Percentiles rank a stretch among this genome's conserved stretches.
phyloP scores from a whole-genome alignment of 2,888 invertebrate genomes.

The Anthrax anthrax region DNA sequence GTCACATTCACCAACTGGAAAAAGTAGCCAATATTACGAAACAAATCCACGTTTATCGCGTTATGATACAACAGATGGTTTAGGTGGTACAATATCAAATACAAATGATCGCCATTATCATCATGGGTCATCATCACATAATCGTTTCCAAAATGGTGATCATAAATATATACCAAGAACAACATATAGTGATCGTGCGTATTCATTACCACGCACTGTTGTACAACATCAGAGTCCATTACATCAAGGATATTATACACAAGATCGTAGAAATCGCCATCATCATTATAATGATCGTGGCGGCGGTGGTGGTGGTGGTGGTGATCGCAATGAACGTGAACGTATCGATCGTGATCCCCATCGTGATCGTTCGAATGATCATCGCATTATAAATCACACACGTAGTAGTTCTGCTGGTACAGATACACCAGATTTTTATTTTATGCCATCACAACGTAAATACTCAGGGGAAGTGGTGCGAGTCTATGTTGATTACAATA shows the following conservation, averaged over 20 bases:
- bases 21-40: constrained; percentile 26
- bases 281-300: constrained; percentile 13
- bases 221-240: constrained; percentile 33
- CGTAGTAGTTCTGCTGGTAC: constrained; percentile 25
- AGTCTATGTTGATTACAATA: constrained; percentile 70
- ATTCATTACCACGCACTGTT: constrained; percentile 58
- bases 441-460: constrained; percentile 88
- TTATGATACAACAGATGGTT: constrained; percentile 1
- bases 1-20: constrained; percentile 34
- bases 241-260: constrained; percentile 39
- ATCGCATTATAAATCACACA: constrained; percentile 17
- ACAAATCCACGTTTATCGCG: constrained; percentile 20
- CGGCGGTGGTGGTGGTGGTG: constrained; percentile 16
- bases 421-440: constrained; percentile 68
- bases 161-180: constrained; percentile 6
- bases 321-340: constrained; percentile 18
- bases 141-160: constrained; percentile 21
- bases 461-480: constrained; percentile 82
- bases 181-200: constrained; percentile 45
- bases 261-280: constrained; percentile 36
- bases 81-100: neutral
- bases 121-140: constrained; percentile 1
- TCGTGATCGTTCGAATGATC: constrained; percentile 38
- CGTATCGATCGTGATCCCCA: constrained; percentile 29
- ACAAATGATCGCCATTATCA: neutral